phyloP scores from a whole-genome alignment of 2,113 vertebrate species.

The Aepyceros melampus region DNA sequence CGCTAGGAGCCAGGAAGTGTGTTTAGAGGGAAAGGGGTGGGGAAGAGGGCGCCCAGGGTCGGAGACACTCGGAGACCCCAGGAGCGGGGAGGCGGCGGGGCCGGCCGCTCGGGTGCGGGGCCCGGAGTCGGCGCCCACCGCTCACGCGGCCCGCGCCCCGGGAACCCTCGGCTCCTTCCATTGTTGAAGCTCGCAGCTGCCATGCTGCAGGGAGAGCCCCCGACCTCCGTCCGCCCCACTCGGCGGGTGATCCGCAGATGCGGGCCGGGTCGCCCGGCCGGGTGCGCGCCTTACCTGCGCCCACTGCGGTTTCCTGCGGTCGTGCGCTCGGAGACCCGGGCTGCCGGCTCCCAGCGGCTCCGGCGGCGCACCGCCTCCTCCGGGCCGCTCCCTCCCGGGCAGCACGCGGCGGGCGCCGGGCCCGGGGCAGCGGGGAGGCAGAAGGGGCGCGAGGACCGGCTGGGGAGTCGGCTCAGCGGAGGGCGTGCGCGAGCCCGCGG shows the following conservation, averaged over 20 bases:
- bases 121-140: not conserved
- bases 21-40: not conserved
- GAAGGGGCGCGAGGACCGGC: not conserved
- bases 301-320: not conserved
- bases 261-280: not conserved
- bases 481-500: slow-evolving; percentile 49
- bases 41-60: not conserved
- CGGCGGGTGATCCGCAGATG: not conserved
- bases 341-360: not conserved
- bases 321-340: slow-evolving; percentile 8
- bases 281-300: slow-evolving; percentile 70
- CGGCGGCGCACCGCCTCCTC: not conserved
- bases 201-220: not conserved
- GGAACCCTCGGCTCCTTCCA: not conserved
- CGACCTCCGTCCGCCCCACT: not conserved
- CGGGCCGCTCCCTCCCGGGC: not conserved
- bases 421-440: not conserved
- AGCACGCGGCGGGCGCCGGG: not conserved
- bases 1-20: slow-evolving; percentile 34
- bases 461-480: not conserved
- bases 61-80: not conserved
- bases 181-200: slow-evolving; percentile 50
- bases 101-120: slow-evolving; percentile 17
- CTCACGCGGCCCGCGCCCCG: not conserved
- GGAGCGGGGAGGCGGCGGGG: not conserved